These are phyloP conservation scores for Larimichthys polyactis DNA, from an alignment of 2,113 vertebrate genomes.

Conservation along the genomic window DNA sequence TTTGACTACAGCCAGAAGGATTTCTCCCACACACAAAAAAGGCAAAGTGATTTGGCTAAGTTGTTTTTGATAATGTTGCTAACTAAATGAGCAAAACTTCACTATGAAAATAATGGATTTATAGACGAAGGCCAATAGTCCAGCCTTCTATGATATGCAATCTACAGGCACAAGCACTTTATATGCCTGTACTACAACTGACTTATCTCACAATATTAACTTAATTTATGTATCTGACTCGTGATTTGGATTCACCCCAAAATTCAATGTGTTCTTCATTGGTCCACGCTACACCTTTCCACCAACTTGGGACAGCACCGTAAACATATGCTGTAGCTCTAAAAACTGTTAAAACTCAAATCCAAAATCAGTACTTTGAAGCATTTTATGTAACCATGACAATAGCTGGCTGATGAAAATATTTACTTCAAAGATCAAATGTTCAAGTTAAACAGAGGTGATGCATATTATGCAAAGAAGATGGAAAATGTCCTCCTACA, in stretches of 20 bases:
- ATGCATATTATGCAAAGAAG: conserved; percentile 8
- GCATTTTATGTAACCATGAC: background rate
- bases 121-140: too few species aligned
- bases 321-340: background rate
- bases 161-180: too few species aligned
- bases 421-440: conserved; percentile 12
- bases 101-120: background rate
- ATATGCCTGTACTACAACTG: too few species aligned
- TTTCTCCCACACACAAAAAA: background rate
- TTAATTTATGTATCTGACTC: too few species aligned
- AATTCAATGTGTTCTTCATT: too few species aligned
- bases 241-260: too few species aligned
- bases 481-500: conserved; percentile 21
- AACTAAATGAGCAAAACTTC: background rate
- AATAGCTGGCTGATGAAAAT: background rate
- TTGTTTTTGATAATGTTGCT: background rate
- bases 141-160: too few species aligned
- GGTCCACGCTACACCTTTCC: too few species aligned
- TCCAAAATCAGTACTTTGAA: background rate
- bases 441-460: background rate
- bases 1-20: conserved; percentile 5
- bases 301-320: too few species aligned
- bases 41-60: background rate
- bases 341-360: background rate
- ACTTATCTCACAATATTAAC: too few species aligned